Base-by-base conservation (phyloP, 2,888 invertebrate genomes). In the Apomyelois bistriatella region DNA sequence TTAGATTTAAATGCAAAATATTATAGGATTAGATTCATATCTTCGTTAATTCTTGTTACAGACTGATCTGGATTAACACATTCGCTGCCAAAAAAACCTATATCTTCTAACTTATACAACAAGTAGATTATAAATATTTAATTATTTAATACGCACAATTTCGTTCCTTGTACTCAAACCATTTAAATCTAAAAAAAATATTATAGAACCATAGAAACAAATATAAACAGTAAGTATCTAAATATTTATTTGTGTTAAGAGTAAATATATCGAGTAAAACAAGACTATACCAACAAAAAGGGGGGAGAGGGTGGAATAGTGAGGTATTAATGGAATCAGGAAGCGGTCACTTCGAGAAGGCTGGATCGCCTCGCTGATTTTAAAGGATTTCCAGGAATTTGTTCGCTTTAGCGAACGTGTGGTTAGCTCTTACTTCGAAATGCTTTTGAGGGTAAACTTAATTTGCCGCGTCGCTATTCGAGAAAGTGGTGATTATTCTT, bases 301-400 rank as follows among this genome's bases (percentile, higher is more conserved):
- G 61, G 68, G 66, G 43, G 60, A 55, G 58, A 63, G 62, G 48
- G 54, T 48, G 57, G 59, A 60, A 54, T 56, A 59, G 54, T 54
- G 50, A 62, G 60, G 74, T 68, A 76, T 79, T 83, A 79, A 80
- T 81, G 74, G 78, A 81, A 81, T 80, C 79, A 79, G 72, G 66
- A 70, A 68, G 79, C 74, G 79, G 81, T 79, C 79, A 77, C 72
- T 75, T 67, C 56, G 52, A 69, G 61, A 55, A 60, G 58, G 62
- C 68, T 70, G 70, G 68, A 78, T 75, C 70, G 74, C 73, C 72
- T 53, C 69, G 71, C 67, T 72, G 81, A 81, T 79, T 81, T 81
- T 74, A 84, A 78, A 79, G 80, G 81, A 83, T 82, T 76, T 65
- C 66, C 61, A 65, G 76, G 72, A 76, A 80, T 77, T 76, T 73